Percentiles rank a stretch among this genome's conserved stretches.
These are phyloP conservation scores for Lophura nycthemera DNA, from an alignment of 2,113 vertebrate species.

Conservation along the genomic window DNA sequence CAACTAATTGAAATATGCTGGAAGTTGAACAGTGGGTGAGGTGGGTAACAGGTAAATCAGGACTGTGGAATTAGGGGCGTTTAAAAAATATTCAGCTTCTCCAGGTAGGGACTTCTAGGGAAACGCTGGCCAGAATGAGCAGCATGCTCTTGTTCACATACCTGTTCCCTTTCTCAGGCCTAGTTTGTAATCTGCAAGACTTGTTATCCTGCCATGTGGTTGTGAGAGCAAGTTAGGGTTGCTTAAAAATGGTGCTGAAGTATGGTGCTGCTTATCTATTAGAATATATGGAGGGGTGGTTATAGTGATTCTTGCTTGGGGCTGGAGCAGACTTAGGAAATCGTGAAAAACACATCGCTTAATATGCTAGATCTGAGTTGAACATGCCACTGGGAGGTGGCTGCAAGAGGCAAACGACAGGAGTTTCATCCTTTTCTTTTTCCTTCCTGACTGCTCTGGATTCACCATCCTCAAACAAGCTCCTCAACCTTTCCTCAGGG, in stretches of 20 bases:
- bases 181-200: not conserved
- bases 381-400: constrained; percentile 13
- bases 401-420: constrained; percentile 49
- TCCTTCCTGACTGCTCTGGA: constrained; percentile 19
- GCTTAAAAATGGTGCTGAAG: not conserved
- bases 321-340: not conserved
- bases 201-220: not conserved
- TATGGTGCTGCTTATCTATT: not conserved
- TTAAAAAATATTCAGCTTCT: constrained; percentile 7
- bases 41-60: constrained; percentile 49
- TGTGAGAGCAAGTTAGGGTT: not conserved
- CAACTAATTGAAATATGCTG: constrained; percentile 71
- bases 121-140: not conserved
- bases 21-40: constrained; percentile 49
- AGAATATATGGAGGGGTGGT: not conserved
- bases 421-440: constrained; percentile 47
- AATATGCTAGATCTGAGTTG: not conserved
- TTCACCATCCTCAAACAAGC: not conserved
- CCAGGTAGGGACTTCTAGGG: not conserved
- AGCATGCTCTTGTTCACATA: not conserved
- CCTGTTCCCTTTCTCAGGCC: not conserved
- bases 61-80: not conserved
- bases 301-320: not conserved
- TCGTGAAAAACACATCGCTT: not conserved
- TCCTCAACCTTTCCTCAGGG: not conserved